A percentile compares a stretch with the other conserved stretches of the same genome.
Evolutionary conservation across 2,797 vertebrate species (phyloP).

Genomic region (Poeciliopsis turneri): DNA sequence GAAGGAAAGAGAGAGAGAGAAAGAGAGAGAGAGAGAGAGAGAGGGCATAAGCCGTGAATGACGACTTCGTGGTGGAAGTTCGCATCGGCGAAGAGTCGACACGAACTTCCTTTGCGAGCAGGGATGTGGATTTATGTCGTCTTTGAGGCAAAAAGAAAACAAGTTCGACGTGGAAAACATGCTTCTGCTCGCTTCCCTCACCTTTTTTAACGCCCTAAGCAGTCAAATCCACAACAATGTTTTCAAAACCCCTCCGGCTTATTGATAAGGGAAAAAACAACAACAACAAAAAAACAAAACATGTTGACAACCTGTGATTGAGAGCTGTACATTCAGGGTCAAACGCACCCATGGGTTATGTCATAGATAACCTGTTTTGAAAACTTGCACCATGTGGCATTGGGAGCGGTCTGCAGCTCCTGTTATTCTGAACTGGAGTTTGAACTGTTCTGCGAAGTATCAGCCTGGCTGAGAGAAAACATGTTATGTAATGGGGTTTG

Average conservation of each 20-base stretch:
- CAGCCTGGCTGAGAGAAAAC: constrained; percentile 65
- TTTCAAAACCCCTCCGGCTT: constrained; percentile 3
- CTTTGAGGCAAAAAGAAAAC: neutral
- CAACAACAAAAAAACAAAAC: neutral
- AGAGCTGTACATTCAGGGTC: constrained; percentile 1
- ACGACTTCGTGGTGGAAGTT: neutral
- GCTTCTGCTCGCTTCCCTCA: neutral
- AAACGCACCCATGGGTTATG: neutral
- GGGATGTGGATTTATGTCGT: neutral
- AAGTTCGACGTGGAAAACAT: too few species aligned
- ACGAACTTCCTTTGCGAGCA: neutral
- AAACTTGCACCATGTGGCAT: constrained; percentile 20
- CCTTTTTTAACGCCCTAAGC: neutral
- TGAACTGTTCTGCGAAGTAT: constrained; percentile 41
- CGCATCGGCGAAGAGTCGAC: neutral
- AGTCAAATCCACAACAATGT: neutral
- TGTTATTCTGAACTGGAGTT: constrained; percentile 49
- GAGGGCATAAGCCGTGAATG: neutral
- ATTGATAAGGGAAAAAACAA: neutral
- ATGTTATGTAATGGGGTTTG: constrained; percentile 72
- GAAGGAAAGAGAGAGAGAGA: too few species aligned
- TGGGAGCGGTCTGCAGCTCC: constrained; percentile 23
- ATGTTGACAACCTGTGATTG: neutral
- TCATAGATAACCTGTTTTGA: constrained; percentile 40
- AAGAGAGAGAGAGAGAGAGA: too few species aligned